Evolutionary conservation across 2,888 invertebrate species (phyloP).

Genomic region (Sphaerophoria taeniata): DNA sequence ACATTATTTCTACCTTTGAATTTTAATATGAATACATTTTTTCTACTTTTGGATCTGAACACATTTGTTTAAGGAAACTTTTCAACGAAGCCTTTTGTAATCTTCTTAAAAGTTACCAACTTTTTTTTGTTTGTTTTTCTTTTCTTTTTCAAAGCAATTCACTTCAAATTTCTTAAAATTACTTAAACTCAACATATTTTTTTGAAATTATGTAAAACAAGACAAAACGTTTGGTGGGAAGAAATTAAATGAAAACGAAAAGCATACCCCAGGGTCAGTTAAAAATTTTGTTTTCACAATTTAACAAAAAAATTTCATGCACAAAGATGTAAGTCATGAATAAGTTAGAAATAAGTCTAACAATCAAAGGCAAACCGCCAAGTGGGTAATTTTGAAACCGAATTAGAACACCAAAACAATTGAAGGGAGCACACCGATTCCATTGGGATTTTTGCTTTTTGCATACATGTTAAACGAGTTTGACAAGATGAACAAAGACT

Average conservation of each 20-base stretch:
- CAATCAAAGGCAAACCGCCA: neutral
- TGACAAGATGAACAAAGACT: too few relatives aligned
- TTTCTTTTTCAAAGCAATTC: neutral
- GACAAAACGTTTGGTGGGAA: neutral
- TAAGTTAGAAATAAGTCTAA: neutral
- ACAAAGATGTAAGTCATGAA: neutral
- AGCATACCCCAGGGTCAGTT: conserved; percentile 1
- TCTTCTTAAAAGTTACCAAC: neutral
- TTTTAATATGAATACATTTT: neutral
- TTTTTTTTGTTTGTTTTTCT: neutral
- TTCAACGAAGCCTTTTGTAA: neutral
- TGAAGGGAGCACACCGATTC: neutral
- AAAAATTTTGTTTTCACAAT: conserved; percentile 4
- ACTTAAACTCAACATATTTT: neutral
- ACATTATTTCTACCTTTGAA: neutral
- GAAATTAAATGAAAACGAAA: neutral
- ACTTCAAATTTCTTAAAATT: conserved; percentile 12
- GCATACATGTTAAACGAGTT: too few relatives aligned
- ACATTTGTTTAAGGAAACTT: neutral
- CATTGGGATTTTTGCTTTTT: too few relatives aligned
- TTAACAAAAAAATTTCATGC: neutral
- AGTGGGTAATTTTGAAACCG: neutral
- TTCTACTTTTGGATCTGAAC: neutral
- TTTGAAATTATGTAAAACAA: neutral
- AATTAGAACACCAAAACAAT: neutral